A percentile compares a stretch with the other conserved stretches of the same genome.
phyloP scores from a whole-genome alignment of 2,797 vertebrate species.

The Chromis chromis region DNA sequence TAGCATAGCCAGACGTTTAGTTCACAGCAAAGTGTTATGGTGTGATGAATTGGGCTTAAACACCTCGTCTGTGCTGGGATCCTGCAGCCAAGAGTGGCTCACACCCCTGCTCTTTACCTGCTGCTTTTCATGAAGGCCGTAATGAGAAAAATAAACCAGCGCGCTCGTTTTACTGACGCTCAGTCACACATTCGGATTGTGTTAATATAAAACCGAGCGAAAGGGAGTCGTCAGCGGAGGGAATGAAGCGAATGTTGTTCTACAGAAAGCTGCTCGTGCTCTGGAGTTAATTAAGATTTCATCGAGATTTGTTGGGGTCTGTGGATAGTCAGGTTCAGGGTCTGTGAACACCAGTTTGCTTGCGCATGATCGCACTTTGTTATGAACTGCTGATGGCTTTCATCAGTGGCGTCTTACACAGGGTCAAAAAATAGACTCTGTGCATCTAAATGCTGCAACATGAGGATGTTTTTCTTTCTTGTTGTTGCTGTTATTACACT shows the following conservation, averaged over 20 bases:
- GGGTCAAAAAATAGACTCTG: constrained; percentile 47
- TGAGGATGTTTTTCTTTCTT: constrained; percentile 48
- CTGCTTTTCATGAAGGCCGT: constrained; percentile 68
- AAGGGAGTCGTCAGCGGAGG: constrained; percentile 49
- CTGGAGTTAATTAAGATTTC: constrained; percentile 76
- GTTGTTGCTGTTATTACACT: constrained; percentile 65
- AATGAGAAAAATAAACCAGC: constrained; percentile 73
- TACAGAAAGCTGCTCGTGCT: constrained; percentile 64
- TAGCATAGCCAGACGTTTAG: constrained; percentile 63
- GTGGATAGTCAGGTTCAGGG: constrained; percentile 26
- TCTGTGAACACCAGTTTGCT: constrained; percentile 51
- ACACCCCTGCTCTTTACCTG: constrained; percentile 61
- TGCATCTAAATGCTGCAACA: constrained; percentile 45
- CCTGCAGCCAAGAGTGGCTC: constrained; percentile 51
- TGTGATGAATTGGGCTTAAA: constrained; percentile 53
- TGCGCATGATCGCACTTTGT: constrained; percentile 55
- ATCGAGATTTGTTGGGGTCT: constrained; percentile 55
- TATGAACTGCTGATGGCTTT: constrained; percentile 65
- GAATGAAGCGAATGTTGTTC: constrained; percentile 64
- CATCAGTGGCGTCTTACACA: constrained; percentile 46
- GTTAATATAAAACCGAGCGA: constrained; percentile 57
- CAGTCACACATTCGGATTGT: constrained; percentile 60
- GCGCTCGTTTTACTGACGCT: constrained; percentile 44
- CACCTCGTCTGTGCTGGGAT: constrained; percentile 52
- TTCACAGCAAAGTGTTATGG: constrained; percentile 56